Conservation (phyloP, 2,888 invertebrate species). For the Amphipoea oculea region DNA sequence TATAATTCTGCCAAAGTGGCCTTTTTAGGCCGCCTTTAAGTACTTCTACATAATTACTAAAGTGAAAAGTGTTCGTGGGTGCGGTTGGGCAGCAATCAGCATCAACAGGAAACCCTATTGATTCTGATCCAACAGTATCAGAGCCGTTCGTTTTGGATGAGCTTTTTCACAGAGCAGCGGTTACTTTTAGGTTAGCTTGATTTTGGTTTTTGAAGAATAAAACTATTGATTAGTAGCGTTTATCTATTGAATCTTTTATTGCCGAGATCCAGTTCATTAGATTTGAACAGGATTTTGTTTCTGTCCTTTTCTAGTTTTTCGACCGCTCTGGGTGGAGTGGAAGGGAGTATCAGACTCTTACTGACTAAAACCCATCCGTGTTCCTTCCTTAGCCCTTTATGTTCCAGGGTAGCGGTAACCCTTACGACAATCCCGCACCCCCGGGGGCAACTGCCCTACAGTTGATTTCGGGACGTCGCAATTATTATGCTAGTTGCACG, state of each 20-base stretch:
- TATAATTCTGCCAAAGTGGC: no score
- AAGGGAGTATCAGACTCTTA: no score
- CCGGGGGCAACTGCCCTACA: no score
- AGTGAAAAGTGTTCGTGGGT: not conserved
- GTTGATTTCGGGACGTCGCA: no score
- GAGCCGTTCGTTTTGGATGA: not conserved
- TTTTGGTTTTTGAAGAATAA: not conserved
- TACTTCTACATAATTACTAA: not conserved
- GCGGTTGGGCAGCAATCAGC: not conserved
- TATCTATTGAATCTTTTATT: not conserved
- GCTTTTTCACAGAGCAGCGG: not conserved
- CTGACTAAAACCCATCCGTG: no score
- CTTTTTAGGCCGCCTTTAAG: no score
- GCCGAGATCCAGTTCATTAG: not conserved
- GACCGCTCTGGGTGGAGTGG: not conserved
- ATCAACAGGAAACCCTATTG: not conserved
- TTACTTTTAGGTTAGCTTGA: not conserved
- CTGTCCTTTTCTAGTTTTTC: not conserved
- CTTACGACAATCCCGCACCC: no score
- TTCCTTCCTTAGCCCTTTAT: no score
- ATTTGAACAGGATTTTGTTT: not conserved
- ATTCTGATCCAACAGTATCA: no score
- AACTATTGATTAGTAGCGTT: not conserved
- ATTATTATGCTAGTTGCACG: no score
- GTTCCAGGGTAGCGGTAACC: no score